Base-by-base conservation (phyloP, 1,140 invertebrate species). In the Drosophila pandora region DNA sequence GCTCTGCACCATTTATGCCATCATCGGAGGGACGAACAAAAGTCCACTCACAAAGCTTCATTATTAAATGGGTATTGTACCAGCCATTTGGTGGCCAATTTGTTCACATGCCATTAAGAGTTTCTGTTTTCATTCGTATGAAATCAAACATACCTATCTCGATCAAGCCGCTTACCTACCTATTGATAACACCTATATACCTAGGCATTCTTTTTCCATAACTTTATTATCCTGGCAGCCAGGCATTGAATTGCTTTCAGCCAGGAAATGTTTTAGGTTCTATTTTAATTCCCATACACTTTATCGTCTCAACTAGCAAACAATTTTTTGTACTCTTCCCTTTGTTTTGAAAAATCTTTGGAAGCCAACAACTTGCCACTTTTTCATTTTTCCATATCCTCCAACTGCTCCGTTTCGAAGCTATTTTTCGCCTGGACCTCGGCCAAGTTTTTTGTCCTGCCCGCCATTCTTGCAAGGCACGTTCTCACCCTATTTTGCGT, bases 361-460 rank as follows among this genome's bases (percentile, higher is more conserved):
- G 23, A 10, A 17, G 41, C 41, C 17, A 21, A 17, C 25, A 37
- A 41, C 59, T 57, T 32, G 30, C 12, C 47, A 22, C 30, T 50
- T 60, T 41, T 37, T 45, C 52, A 28, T 28, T 28, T 28, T 28
- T 28, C 25, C 9, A 41, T 22, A 54, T n/a, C 47, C 65, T 9
- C 9, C 7, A 22, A n/a, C 10, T 32, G 65, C 23, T 17, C 58
- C 45, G 52, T 73, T 80, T 67, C 80, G 64, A 80, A 84, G 65
- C 50, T 68, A 45, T 68, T 76, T 75, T 78, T 62, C 34, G 30
- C 59, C 64, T 84, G 72, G 81, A 64, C 54, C 55, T 39, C 30
- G 53, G 81, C 82, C 81, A 84, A 82, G 48, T 65, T 57, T 53
- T 73, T 64, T 43, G 43, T 54, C 70, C 65, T 49, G 68, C 61